A percentile compares a stretch with the other conserved stretches of the same genome.
Conservation (phyloP, 2,797 vertebrate genomes). For the Numenius phaeopus region DNA sequence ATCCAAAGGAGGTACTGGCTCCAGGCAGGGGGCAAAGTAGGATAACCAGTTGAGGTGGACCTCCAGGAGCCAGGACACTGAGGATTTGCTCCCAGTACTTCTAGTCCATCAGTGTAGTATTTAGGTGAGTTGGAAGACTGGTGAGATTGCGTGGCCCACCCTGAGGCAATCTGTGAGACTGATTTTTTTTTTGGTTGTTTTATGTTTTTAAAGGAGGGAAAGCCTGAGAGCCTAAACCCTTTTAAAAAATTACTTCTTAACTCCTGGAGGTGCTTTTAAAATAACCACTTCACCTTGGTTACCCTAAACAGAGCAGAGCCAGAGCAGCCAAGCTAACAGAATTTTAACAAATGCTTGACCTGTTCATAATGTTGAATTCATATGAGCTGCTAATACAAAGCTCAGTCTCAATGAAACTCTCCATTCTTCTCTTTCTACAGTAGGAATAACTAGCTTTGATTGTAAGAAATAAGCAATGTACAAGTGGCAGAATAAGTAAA, state of each 20-base stretch:
- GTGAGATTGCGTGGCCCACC: neutral
- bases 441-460: neutral
- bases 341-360: neutral
- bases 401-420: neutral
- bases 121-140: neutral
- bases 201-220: neutral
- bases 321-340: neutral
- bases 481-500: neutral
- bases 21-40: accelerated
- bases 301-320: neutral
- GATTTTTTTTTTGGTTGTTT: neutral
- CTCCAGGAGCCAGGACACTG: neutral
- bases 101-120: neutral
- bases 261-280: neutral
- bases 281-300: neutral
- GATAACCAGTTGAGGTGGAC: too few species aligned
- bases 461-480: neutral
- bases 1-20: neutral
- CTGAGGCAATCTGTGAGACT: neutral
- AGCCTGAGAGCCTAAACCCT: neutral
- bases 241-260: neutral
- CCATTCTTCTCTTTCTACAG: neutral
- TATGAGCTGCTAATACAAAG: neutral
- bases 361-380: neutral
- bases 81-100: neutral